A percentile compares a stretch with the other conserved stretches of the same genome.
Conservation (phyloP, 2,113 vertebrate species). For the Xyrauchen texanus region DNA sequence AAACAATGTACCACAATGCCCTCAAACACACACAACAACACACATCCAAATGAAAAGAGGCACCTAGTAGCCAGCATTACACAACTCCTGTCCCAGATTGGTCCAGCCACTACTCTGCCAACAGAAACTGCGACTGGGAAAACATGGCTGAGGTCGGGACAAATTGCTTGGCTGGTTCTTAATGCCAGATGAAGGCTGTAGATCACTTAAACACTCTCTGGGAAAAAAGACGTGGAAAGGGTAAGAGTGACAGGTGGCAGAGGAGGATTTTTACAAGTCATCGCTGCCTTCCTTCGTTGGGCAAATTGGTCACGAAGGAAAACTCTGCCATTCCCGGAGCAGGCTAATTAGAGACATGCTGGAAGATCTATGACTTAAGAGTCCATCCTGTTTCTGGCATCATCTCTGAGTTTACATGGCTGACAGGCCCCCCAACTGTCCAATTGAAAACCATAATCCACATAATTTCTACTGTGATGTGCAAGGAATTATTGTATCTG, state of each 20-base stretch:
- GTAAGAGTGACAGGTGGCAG: constrained; percentile 35
- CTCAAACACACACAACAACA: no score
- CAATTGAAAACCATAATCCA: constrained; percentile 28
- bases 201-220: constrained; percentile 10
- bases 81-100: constrained; percentile 65
- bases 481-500: no score
- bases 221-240: neutral
- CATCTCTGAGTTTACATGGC: constrained; percentile 2
- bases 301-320: constrained; percentile 37
- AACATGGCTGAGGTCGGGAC: constrained; percentile 61
- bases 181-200: constrained; percentile 56
- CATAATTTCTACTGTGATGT: neutral
- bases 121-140: constrained; percentile 59
- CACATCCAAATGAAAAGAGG: constrained; percentile 50
- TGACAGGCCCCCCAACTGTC: neutral
- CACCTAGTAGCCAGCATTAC: constrained; percentile 49
- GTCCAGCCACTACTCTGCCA: constrained; percentile 55
- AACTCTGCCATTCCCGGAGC: neutral
- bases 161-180: constrained; percentile 57
- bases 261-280: constrained; percentile 14
- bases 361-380: constrained; percentile 21
- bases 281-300: constrained; percentile 16
- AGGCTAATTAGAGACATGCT: constrained; percentile 38
- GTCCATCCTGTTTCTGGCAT: constrained; percentile 27
- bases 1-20: constrained; percentile 35